Evolutionary conservation across 2,888 invertebrate genomes (phyloP).

Genomic region (Hedya salicella): DNA sequence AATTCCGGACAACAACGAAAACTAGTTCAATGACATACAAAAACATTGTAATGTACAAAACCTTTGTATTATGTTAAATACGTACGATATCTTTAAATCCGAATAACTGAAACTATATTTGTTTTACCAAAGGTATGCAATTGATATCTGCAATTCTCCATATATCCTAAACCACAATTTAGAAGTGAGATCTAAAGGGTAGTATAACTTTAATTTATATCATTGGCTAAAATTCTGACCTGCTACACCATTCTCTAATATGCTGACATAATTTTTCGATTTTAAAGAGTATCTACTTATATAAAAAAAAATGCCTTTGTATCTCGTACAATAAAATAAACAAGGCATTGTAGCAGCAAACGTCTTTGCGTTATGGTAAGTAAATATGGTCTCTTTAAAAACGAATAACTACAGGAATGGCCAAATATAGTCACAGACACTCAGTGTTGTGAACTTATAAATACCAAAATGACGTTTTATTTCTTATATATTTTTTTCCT

Average conservation of each 20-base stretch:
- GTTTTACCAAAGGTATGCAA: neutral
- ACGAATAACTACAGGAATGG: neutral
- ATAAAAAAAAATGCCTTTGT: too few relatives aligned
- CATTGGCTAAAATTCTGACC: neutral
- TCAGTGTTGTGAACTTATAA: neutral
- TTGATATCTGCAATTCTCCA: neutral
- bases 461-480: neutral
- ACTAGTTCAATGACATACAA: neutral
- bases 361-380: too few relatives aligned
- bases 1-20: too few relatives aligned
- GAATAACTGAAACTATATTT: neutral
- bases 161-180: conserved; percentile 7
- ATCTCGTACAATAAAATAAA: too few relatives aligned
- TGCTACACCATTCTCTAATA: neutral
- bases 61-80: neutral
- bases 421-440: too few relatives aligned
- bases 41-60: neutral
- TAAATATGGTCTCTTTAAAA: neutral
- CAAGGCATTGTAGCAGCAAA: too few relatives aligned
- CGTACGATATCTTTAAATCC: neutral
- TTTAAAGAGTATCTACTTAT: too few relatives aligned
- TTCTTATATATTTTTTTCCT: neutral
- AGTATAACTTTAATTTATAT: neutral
- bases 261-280: too few relatives aligned
- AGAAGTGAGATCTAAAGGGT: conserved; percentile 19